Percentiles rank a stretch among this genome's conserved stretches.
Evolutionary conservation across 1,140 invertebrate species (phyloP).

Genomic region (Drosophila parabipectinata): DNA sequence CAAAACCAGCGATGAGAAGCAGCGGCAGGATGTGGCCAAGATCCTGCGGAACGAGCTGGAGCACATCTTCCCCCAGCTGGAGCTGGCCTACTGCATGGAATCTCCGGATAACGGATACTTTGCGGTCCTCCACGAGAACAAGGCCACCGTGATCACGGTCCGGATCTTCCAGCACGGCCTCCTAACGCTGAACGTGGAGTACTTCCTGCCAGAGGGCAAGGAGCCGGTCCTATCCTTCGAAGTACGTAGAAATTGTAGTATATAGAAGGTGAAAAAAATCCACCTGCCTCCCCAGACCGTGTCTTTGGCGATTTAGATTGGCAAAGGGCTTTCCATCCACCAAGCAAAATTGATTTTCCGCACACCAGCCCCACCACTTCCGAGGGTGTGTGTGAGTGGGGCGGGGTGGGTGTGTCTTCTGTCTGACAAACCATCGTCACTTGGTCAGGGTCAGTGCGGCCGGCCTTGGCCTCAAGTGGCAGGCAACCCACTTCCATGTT

Average conservation of each 20-base stretch:
- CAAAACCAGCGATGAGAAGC: slow-evolving; percentile 87
- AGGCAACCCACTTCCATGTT: background rate
- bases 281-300: slow-evolving; percentile 1
- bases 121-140: slow-evolving; percentile 88
- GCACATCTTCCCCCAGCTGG: slow-evolving; percentile 88
- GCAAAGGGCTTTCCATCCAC: slow-evolving; percentile 33
- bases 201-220: slow-evolving; percentile 90
- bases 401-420: slow-evolving; percentile 38
- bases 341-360: slow-evolving; percentile 68
- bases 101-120: slow-evolving; percentile 88
- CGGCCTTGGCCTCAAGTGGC: slow-evolving; percentile 41
- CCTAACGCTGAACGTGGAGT: slow-evolving; percentile 92
- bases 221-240: slow-evolving; percentile 89
- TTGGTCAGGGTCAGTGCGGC: slow-evolving; percentile 38
- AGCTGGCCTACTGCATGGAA: slow-evolving; percentile 85
- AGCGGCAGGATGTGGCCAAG: slow-evolving; percentile 87
- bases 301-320: slow-evolving; percentile 4
- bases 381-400: slow-evolving; percentile 12
- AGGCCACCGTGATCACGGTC: slow-evolving; percentile 88
- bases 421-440: slow-evolving; percentile 22
- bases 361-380: background rate
- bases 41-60: slow-evolving; percentile 88
- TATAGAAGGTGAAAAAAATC: too few relatives aligned
- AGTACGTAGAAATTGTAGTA: slow-evolving; percentile 85
- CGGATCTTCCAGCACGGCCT: slow-evolving; percentile 88